These are phyloP conservation scores for Pachydiplax longipennis DNA, from an alignment of 2,888 invertebrate genomes.

Conservation along the genomic window DNA sequence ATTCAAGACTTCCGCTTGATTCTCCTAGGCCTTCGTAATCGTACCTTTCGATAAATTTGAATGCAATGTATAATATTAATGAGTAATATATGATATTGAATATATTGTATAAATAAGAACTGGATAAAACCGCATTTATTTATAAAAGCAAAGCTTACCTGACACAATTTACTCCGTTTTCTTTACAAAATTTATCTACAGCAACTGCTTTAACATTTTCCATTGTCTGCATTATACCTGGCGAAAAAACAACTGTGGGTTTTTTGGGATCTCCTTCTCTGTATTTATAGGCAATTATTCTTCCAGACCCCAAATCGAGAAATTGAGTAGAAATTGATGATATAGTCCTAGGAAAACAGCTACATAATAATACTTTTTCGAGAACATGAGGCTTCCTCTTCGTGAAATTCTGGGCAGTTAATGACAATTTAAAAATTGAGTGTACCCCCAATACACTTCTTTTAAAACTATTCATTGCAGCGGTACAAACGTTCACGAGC, in stretches of 20 bases:
- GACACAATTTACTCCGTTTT: neutral
- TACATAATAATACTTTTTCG: neutral
- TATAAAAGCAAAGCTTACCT: neutral
- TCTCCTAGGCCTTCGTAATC: constrained; percentile 46
- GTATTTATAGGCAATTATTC: constrained; percentile 40
- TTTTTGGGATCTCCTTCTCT: neutral
- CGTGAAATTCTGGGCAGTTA: neutral
- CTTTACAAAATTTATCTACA: constrained; percentile 6
- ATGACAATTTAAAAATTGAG: neutral
- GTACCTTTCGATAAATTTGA: neutral
- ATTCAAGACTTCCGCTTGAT: constrained; percentile 3
- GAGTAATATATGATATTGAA: too few species aligned
- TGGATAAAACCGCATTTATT: neutral
- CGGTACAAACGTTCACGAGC: too few species aligned
- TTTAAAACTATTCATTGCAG: neutral
- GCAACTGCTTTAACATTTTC: constrained; percentile 26
- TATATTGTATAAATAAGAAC: too few species aligned
- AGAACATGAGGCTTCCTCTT: neutral
- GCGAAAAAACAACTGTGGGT: constrained; percentile 44
- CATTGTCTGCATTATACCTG: constrained; percentile 45
- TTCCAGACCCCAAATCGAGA: neutral
- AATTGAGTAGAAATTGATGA: neutral
- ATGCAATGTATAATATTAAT: too few species aligned
- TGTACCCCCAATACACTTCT: neutral
- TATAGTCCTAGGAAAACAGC: neutral